Percentiles rank a stretch among this genome's conserved stretches.
These are phyloP conservation scores for Bucorvus abyssinicus DNA, from an alignment of 2,797 vertebrate genomes.

Conservation along the genomic window DNA sequence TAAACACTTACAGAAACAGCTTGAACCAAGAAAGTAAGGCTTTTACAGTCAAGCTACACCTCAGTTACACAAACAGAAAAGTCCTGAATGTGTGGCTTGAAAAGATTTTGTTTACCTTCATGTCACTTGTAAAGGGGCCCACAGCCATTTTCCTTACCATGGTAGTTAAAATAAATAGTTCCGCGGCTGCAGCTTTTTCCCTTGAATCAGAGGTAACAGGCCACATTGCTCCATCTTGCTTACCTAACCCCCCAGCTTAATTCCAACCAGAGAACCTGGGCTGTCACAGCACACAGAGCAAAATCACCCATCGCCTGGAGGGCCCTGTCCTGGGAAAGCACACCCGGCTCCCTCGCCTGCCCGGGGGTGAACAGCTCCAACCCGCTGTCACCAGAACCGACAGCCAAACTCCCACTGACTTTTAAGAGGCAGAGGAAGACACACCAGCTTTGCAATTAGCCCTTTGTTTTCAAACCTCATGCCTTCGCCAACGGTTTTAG, in stretches of 20 bases:
- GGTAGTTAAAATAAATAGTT: not conserved
- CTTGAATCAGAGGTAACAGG: not conserved
- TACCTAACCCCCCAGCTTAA: not conserved
- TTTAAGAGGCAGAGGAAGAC: not conserved
- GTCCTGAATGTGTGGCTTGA: not conserved
- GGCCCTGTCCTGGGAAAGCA: not conserved
- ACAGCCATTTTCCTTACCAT: not conserved
- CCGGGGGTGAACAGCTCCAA: not conserved
- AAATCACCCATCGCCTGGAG: rapidly evolving
- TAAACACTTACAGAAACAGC: not conserved
- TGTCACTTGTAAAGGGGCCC: not conserved
- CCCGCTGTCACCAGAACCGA: rapidly evolving
- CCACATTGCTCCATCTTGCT: not conserved
- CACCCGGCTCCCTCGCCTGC: not conserved
- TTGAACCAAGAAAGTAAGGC: not conserved
- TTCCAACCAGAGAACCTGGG: not conserved
- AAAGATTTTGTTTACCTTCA: not conserved
- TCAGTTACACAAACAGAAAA: not conserved
- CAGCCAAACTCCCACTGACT: not conserved
- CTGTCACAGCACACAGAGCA: rapidly evolving
- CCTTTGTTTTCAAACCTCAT: constrained; percentile 50
- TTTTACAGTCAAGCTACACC: not conserved
- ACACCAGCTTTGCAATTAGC: constrained; percentile 42
- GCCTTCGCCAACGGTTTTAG: constrained; percentile 6
- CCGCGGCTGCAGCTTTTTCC: not conserved